Conservation (phyloP, 2,113 vertebrate genomes). For the Steatornis caripensis region DNA sequence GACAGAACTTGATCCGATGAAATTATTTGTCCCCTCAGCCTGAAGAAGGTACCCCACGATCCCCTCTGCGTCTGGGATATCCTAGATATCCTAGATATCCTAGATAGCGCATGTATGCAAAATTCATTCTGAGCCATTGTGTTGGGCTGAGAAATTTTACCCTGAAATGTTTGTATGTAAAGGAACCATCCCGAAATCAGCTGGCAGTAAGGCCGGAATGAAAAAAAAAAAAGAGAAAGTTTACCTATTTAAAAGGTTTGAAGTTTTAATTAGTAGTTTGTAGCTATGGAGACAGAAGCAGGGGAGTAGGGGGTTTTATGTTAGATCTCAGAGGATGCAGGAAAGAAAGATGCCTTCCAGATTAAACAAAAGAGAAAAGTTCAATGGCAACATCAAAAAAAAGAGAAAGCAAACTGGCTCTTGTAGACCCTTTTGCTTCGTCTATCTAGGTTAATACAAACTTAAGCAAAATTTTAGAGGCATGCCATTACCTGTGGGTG, state of each 20-base stretch:
- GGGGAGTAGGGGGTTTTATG: background rate
- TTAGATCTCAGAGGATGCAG: background rate
- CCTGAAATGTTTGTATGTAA: background rate
- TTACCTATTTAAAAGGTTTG: background rate
- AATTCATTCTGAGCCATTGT: background rate
- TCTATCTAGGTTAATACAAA: background rate
- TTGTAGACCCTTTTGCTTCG: background rate
- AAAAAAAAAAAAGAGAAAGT: background rate
- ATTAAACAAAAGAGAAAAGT: background rate
- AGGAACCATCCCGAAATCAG: background rate
- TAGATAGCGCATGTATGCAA: background rate
- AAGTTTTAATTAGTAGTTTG: background rate
- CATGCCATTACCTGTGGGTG: background rate
- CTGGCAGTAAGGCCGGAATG: background rate
- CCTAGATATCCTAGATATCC: background rate
- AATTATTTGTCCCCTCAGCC: background rate
- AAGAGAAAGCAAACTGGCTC: background rate
- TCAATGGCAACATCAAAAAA: background rate
- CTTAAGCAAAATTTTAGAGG: background rate
- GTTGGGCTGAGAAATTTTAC: background rate
- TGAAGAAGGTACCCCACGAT: rapidly evolving
- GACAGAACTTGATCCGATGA: background rate
- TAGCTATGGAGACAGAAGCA: background rate
- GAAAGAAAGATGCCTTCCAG: background rate
- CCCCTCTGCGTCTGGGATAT: background rate